Base-by-base conservation (phyloP, 2,113 vertebrate species). In the Salminus brasiliensis region DNA sequence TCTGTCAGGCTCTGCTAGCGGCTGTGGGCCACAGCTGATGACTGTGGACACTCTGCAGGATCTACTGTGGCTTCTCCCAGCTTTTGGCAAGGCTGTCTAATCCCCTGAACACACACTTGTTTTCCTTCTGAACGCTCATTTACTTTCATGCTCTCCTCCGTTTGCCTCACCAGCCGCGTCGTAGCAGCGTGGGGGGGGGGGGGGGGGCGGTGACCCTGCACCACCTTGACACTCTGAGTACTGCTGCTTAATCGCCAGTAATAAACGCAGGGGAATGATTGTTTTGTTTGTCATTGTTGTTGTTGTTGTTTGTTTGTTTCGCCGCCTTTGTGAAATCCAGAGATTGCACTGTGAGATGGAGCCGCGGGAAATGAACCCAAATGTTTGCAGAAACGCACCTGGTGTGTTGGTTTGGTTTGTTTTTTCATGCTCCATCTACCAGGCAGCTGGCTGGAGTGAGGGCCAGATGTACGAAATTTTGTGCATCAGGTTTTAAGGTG, bases 1-100 rank as follows among this genome's bases (percentile, higher is more conserved):
- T 72, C 80, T 79, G 83, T 82, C 83, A 82, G 72, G 62, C 76
- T 78, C 39, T 36, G 55, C 79, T 72, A 66, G 72, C 63, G 47
- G 52, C 59, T 34, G 47, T 49, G n/a, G 2, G 43, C 57, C n/a
- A 60, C 39, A 72, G 60, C 80, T 77, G 59, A 77, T 67, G 59
- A 78, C 71, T 59, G 80, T 49, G 65, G 68, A 82, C 80, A 47
- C 70, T 66, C 25, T 78, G 68, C 68, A 55, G 74, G 76, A 77
- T 73, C 80, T 78, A 30, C 71, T 73, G 76, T 32, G 41, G 43
- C 30, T 66, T 34, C 52, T 55, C 47, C 29, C 49, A 67, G 29
- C 47, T 70, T 74, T 29, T 71, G 67, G 34, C 69, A 74, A 62
- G 45, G 57, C 32, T 60, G 57, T 57, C 47, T 57, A 12, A n/a